phyloP scores from a whole-genome alignment of 2,113 vertebrate species.

The Chelonoidis abingdonii region DNA sequence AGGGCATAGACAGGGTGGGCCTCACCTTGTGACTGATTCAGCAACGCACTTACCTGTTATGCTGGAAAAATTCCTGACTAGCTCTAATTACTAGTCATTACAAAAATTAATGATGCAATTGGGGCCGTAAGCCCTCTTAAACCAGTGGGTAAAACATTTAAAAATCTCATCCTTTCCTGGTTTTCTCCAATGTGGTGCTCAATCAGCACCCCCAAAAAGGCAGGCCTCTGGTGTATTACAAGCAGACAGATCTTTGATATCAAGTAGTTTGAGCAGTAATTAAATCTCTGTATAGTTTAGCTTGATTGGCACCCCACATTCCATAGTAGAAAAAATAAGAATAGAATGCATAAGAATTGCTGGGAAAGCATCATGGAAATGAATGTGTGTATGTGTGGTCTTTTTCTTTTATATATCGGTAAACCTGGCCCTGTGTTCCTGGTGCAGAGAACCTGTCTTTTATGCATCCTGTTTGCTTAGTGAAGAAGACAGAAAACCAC shows the following conservation, averaged over 20 bases:
- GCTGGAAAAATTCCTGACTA: neutral
- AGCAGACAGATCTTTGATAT: neutral
- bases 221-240: neutral
- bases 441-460: neutral
- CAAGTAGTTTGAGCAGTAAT: neutral
- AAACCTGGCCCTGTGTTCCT: neutral
- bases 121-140: neutral
- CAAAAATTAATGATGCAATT: neutral
- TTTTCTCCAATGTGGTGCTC: neutral
- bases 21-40: neutral
- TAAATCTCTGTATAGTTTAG: neutral
- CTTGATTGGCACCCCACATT: neutral
- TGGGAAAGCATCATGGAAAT: neutral
- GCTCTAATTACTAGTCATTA: neutral
- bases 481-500: neutral
- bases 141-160: neutral
- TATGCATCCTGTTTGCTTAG: neutral
- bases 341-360: neutral
- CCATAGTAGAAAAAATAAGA: neutral
- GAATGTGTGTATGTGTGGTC: neutral
- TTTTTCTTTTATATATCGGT: neutral
- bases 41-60: neutral
- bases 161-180: neutral
- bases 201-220: neutral
- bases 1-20: neutral